phyloP scores from a whole-genome alignment of 1,140 invertebrate genomes.

The Drosophila burlai region DNA sequence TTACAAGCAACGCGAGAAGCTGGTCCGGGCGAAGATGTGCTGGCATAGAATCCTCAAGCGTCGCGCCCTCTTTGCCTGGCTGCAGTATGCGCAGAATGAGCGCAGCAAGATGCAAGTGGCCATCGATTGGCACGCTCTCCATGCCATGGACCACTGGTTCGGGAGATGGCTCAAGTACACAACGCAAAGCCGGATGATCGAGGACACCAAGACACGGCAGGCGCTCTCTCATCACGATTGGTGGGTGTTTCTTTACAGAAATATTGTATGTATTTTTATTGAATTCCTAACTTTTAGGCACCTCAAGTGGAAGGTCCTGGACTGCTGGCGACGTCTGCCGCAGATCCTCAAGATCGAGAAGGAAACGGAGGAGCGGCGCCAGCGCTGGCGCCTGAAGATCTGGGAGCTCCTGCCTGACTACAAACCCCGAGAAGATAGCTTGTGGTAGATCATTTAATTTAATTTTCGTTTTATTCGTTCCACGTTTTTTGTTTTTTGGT shows the following conservation, averaged over 20 bases:
- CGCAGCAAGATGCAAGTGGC: slow-evolving; percentile 87
- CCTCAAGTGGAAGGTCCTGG: slow-evolving; percentile 87
- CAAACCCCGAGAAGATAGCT: slow-evolving; percentile 85
- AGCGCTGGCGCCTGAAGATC: slow-evolving; percentile 89
- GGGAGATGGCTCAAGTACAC: slow-evolving; percentile 86
- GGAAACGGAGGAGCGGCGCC: slow-evolving; percentile 88
- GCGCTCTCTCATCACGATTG: slow-evolving; percentile 87
- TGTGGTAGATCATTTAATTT: slow-evolving; percentile 66
- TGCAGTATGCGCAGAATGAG: slow-evolving; percentile 84
- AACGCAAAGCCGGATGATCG: slow-evolving; percentile 83
- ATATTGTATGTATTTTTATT: background rate
- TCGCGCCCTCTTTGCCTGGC: slow-evolving; percentile 80
- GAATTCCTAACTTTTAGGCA: slow-evolving; percentile 63
- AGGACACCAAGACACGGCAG: slow-evolving; percentile 85
- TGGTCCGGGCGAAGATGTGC: slow-evolving; percentile 85
- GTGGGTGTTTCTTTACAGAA: slow-evolving; percentile 47
- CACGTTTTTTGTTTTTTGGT: background rate
- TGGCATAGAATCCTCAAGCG: slow-evolving; percentile 85
- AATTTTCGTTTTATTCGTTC: slow-evolving; percentile 17
- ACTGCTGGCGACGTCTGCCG: slow-evolving; percentile 88
- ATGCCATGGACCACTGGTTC: slow-evolving; percentile 86
- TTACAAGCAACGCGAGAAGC: slow-evolving; percentile 85
- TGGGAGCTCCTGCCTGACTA: slow-evolving; percentile 89
- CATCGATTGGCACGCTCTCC: slow-evolving; percentile 88
- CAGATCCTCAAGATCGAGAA: slow-evolving; percentile 87